Base-by-base conservation (phyloP, 2,888 invertebrate species). In the Drosophila borealis region DNA sequence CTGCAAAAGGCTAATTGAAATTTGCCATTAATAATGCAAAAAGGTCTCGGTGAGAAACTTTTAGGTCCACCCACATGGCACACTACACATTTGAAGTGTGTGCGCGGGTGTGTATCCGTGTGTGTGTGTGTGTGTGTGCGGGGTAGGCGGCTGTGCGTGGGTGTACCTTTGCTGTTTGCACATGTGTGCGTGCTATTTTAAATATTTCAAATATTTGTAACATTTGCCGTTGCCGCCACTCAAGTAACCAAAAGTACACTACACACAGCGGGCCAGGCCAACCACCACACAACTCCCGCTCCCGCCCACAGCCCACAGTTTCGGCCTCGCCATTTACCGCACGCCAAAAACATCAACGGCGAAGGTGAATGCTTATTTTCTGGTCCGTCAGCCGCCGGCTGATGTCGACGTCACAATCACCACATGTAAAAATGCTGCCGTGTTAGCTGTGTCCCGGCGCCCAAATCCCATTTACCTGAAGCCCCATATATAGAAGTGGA, bases 131-230 rank as follows among this genome's bases (percentile, higher is more conserved):
- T 33, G 25, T 49, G 36, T 53, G 33, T 39, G 53, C 45, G 21
- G 29, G 29, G 29, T 6, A 8, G 29, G 8, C 29, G 8, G 29
- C 29, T 33, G 39, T n/a, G 25, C 25, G 45, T 48, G 42, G 21
- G 21, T 59, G 48, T 55, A 39, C 45, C 33, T 60, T 55, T 29
- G 29, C 29, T 75, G 67, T 59, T 41, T 60, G 45, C 55, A 53
- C 41, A 50, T 75, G 80, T 82, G 67, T 81, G 81, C 62, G 68
- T 76, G 81, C 74, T 83, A 88, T 86, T 88, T 88, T 80, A 88
- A 85, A 88, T 85, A 88, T 85, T 88, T 88, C 64, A 88, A 85
- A 85, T 88, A 86, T 85, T 86, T 86, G 88, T 83, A 88, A 86
- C 84, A 84, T 84, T 84, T 83, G 77, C 81, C 80, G 74, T 42